A percentile compares a stretch with the other conserved stretches of the same genome.
These are phyloP conservation scores for Rynchops niger DNA, from an alignment of 2,113 vertebrate genomes.

Conservation along the genomic window DNA sequence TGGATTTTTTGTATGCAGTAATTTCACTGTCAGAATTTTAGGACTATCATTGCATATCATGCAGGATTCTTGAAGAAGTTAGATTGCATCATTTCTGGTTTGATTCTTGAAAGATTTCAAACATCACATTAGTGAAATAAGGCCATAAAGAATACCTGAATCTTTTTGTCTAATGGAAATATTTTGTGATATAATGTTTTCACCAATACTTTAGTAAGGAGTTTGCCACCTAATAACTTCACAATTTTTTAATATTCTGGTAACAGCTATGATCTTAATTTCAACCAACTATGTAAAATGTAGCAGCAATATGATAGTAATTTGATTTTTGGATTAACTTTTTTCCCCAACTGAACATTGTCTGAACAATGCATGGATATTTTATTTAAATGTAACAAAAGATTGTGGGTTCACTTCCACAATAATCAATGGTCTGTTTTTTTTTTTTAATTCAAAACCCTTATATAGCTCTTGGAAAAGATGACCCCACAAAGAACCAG, in stretches of 20 bases:
- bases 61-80: neutral
- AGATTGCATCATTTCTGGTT: neutral
- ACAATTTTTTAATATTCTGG: neutral
- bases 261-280: neutral
- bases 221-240: neutral
- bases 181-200: neutral
- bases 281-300: neutral
- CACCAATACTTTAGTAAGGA: neutral
- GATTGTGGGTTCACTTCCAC: neutral
- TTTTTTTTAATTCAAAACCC: neutral
- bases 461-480: neutral
- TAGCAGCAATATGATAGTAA: neutral
- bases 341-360: neutral
- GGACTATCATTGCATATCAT: neutral
- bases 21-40: neutral
- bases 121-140: neutral
- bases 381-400: neutral
- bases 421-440: neutral
- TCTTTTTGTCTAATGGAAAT: neutral
- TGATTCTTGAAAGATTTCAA: neutral
- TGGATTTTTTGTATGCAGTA: neutral
- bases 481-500: neutral
- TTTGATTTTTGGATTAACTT: neutral
- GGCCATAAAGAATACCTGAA: neutral
- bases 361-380: neutral